These are phyloP conservation scores for Eulemur coronatus DNA, from an alignment of 2,797 vertebrate genomes.

Conservation along the genomic window DNA sequence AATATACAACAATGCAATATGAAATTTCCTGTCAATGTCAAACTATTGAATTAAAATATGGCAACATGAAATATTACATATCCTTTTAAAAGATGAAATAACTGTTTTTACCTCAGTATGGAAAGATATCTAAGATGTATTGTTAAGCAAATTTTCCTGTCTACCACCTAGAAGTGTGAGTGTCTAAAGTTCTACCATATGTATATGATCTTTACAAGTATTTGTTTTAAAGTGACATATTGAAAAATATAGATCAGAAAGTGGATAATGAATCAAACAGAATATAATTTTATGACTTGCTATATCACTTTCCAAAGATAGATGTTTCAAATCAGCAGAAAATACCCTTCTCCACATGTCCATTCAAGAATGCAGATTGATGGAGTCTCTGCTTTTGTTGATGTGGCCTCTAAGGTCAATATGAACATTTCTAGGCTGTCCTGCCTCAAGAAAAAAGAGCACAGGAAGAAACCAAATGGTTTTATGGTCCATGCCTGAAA, in stretches of 20 bases:
- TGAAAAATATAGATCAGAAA: background rate
- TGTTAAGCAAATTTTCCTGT: background rate
- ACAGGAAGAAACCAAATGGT: background rate
- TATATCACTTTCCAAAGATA: background rate
- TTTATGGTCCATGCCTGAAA: background rate
- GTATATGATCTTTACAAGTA: background rate
- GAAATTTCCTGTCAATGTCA: background rate
- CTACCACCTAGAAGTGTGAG: background rate
- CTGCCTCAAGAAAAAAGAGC: background rate
- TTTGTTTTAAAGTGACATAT: background rate
- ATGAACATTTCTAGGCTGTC: too few relatives aligned
- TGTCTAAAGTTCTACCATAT: background rate
- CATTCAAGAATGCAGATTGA: background rate
- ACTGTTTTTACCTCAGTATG: background rate
- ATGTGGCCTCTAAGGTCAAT: background rate
- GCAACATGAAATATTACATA: background rate
- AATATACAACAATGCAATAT: background rate
- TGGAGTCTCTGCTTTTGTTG: background rate
- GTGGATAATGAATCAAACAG: background rate
- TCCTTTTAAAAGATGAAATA: background rate
- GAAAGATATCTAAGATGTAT: background rate
- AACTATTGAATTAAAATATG: constrained; percentile 4
- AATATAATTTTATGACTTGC: background rate
- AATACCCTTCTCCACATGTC: background rate
- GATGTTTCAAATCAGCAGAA: background rate